Evolutionary conservation across 2,888 invertebrate genomes (phyloP).

Genomic region (Disparrhopalites patrizii): DNA sequence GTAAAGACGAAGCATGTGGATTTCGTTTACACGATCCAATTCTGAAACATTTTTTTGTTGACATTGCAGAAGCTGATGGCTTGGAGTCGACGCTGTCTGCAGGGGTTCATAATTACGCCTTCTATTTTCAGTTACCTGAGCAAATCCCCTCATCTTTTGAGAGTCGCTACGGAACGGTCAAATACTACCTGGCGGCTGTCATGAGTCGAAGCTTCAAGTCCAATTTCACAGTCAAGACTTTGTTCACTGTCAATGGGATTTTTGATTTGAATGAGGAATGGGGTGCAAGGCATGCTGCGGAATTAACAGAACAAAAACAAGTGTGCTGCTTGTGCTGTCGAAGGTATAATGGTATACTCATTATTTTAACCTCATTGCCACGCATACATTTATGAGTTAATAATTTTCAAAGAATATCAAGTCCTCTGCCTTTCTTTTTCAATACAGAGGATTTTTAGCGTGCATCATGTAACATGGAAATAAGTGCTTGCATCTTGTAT

Average conservation of each 20-base stretch:
- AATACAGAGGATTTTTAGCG: too few species aligned
- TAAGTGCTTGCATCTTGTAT: too few species aligned
- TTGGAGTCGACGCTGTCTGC: slow-evolving; percentile 65
- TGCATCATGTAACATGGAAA: too few species aligned
- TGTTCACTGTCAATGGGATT: slow-evolving; percentile 75
- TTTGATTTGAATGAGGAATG: slow-evolving; percentile 76
- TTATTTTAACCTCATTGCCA: too few species aligned
- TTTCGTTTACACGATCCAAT: background rate
- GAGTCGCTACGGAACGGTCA: slow-evolving; percentile 68
- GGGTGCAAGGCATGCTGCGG: slow-evolving; percentile 65
- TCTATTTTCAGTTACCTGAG: slow-evolving; percentile 67
- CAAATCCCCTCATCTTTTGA: slow-evolving; percentile 78
- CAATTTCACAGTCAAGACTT: slow-evolving; percentile 75
- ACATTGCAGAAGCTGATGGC: slow-evolving; percentile 25
- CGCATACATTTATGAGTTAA: too few species aligned
- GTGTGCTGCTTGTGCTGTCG: slow-evolving; percentile 70
- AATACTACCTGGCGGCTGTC: slow-evolving; percentile 74
- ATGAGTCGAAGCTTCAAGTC: slow-evolving; percentile 78
- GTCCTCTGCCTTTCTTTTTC: too few species aligned
- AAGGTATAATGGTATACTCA: slow-evolving; percentile 4
- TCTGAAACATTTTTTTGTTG: background rate
- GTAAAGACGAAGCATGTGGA: too few species aligned
- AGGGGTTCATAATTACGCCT: slow-evolving; percentile 72
- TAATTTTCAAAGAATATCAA: too few species aligned
- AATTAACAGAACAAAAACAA: slow-evolving; percentile 67